phyloP scores from a whole-genome alignment of 2,797 vertebrate genomes.

The Toxotes lorentzi region DNA sequence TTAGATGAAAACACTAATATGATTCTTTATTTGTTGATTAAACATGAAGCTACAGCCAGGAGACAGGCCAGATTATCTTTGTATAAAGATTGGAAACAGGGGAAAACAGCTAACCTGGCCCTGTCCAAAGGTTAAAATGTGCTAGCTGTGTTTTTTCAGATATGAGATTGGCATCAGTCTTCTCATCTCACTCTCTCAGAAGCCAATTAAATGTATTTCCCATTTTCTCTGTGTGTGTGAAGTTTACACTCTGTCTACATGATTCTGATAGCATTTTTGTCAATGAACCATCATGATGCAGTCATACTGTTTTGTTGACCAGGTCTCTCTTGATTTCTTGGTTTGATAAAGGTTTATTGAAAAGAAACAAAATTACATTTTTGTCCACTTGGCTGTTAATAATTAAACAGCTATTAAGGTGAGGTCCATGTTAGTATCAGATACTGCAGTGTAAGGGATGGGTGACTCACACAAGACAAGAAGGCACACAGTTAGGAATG shows the following conservation, averaged over 20 bases:
- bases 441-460: slow-evolving; percentile 32
- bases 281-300: neutral
- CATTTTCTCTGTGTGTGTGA: neutral
- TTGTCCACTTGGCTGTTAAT: slow-evolving; percentile 22
- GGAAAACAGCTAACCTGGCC: neutral
- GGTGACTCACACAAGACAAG: slow-evolving; percentile 7
- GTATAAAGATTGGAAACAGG: neutral
- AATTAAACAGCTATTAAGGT: slow-evolving; percentile 28
- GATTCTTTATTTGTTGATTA: neutral
- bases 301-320: slow-evolving; percentile 14
- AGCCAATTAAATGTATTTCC: neutral
- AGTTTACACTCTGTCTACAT: neutral
- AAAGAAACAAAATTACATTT: neutral
- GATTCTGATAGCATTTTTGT: neutral
- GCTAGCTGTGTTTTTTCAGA: neutral
- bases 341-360: slow-evolving; percentile 8
- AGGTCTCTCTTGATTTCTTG: slow-evolving; percentile 33
- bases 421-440: slow-evolving; percentile 33
- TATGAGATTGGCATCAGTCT: neutral
- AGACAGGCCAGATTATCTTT: neutral
- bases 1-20: neutral
- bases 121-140: neutral
- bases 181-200: neutral
- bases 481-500: neutral
- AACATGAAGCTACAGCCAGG: neutral